Evolutionary conservation across 2,797 vertebrate species (phyloP).

Genomic region (Notolabrus celidotus): DNA sequence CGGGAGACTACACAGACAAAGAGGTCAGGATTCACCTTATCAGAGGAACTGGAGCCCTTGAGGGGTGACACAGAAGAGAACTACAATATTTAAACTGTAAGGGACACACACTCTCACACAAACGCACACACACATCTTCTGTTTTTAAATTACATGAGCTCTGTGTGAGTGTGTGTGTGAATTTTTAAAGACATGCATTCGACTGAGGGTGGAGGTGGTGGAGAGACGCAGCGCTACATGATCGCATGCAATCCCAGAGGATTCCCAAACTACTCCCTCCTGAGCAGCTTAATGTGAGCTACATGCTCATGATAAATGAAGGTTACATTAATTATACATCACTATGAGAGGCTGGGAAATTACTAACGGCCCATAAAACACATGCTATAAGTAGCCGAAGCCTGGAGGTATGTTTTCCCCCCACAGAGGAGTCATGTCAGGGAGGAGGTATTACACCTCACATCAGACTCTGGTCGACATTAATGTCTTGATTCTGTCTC

Average conservation of each 20-base stretch:
- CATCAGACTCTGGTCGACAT: too few species aligned
- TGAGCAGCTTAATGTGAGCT: constrained; percentile 24
- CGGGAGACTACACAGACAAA: constrained; percentile 47
- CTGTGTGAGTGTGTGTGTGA: neutral
- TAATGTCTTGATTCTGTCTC: too few species aligned
- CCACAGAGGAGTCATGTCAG: constrained; percentile 9
- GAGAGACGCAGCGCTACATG: constrained; percentile 12
- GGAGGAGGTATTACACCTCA: neutral
- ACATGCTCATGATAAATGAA: constrained; percentile 53
- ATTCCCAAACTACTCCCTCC: constrained; percentile 5
- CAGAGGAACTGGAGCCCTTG: constrained; percentile 64
- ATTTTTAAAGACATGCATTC: neutral
- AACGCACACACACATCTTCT: neutral
- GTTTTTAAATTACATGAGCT: neutral
- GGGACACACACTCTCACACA: constrained; percentile 15
- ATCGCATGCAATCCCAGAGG: constrained; percentile 14
- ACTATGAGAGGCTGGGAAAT: constrained; percentile 43
- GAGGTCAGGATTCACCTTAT: constrained; percentile 74
- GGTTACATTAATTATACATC: constrained; percentile 48
- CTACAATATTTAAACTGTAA: constrained; percentile 64
- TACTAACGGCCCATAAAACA: constrained; percentile 37
- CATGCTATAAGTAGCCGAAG: constrained; percentile 1
- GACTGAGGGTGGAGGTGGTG: neutral
- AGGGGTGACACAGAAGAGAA: constrained; percentile 68
- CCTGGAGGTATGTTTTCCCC: constrained; percentile 34